Conservation (phyloP, 1,140 invertebrate genomes). For the Cydia fagiglandana region DNA sequence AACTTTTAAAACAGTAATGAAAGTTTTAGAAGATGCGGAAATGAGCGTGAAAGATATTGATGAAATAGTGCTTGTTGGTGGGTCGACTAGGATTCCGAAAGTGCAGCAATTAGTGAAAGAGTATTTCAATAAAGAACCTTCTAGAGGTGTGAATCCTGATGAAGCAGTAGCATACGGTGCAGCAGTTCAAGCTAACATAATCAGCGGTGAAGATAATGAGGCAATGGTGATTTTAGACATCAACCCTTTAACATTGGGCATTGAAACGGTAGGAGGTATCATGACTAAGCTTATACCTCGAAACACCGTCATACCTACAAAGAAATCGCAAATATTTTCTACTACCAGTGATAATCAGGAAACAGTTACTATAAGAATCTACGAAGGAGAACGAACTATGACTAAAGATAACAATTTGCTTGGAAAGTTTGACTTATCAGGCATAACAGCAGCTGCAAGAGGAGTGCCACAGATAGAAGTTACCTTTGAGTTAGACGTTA, state of each 20-base stretch:
- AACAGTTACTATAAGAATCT: constrained; percentile 84
- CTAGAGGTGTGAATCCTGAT: constrained; percentile 81
- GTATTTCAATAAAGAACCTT: constrained; percentile 66
- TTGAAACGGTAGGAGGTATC: constrained; percentile 77
- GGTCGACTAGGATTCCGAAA: constrained; percentile 71
- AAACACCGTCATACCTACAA: constrained; percentile 82
- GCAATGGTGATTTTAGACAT: constrained; percentile 87
- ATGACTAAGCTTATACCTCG: constrained; percentile 83
- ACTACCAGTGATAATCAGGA: constrained; percentile 85
- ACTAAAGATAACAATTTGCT: constrained; percentile 87
- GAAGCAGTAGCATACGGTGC: constrained; percentile 83
- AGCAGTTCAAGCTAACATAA: constrained; percentile 82
- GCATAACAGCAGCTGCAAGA: constrained; percentile 82
- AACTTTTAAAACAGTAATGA: constrained; percentile 91
- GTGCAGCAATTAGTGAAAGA: constrained; percentile 70
- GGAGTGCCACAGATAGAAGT: constrained; percentile 81
- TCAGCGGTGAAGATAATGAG: constrained; percentile 77
- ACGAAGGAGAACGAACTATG: constrained; percentile 86
- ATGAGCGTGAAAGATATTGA: constrained; percentile 92
- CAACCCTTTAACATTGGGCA: constrained; percentile 75
- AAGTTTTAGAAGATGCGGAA: constrained; percentile 91
- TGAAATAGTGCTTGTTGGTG: constrained; percentile 86
- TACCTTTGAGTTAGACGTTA: constrained; percentile 79
- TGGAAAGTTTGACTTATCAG: constrained; percentile 87
- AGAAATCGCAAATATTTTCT: constrained; percentile 82